Evolutionary conservation across 2,888 invertebrate genomes (phyloP).

Genomic region (Hipparchia sbordonii): DNA sequence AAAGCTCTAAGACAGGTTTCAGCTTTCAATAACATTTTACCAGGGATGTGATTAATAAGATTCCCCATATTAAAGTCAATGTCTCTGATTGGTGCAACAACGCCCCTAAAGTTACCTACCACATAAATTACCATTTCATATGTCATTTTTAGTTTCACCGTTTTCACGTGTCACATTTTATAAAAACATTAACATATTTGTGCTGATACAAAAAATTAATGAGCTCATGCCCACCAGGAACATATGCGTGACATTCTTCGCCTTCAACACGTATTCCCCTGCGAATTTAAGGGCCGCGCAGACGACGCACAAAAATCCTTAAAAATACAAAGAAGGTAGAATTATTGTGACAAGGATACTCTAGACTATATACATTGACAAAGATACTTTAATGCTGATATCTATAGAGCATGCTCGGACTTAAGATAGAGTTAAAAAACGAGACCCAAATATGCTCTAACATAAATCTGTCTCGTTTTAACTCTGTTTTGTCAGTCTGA

Average conservation of each 20-base stretch:
- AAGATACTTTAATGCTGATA: too few species aligned
- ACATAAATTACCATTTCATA: slow-evolving; percentile 9
- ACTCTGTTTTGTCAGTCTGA: too few species aligned
- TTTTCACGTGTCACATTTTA: slow-evolving; percentile 23
- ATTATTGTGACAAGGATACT: too few species aligned
- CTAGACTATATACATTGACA: too few species aligned
- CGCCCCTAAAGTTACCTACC: background rate
- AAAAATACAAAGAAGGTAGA: background rate
- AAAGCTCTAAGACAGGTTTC: too few species aligned
- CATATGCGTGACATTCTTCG: slow-evolving; percentile 76
- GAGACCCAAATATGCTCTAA: too few species aligned
- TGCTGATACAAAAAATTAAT: slow-evolving; percentile 39
- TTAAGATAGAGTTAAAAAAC: too few species aligned
- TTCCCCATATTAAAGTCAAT: too few species aligned
- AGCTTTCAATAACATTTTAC: too few species aligned
- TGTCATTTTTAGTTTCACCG: slow-evolving; percentile 19
- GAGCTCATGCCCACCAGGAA: slow-evolving; percentile 59
- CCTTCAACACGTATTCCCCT: slow-evolving; percentile 70
- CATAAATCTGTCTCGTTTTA: too few species aligned
- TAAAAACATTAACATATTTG: slow-evolving; percentile 34
- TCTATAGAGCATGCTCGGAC: too few species aligned
- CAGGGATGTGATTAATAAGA: too few species aligned
- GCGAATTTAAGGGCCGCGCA: slow-evolving; percentile 56
- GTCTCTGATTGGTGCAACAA: background rate
- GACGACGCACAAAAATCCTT: background rate